Evolutionary conservation across 2,113 vertebrate species (phyloP).

Genomic region (Chlamydotis undulata): DNA sequence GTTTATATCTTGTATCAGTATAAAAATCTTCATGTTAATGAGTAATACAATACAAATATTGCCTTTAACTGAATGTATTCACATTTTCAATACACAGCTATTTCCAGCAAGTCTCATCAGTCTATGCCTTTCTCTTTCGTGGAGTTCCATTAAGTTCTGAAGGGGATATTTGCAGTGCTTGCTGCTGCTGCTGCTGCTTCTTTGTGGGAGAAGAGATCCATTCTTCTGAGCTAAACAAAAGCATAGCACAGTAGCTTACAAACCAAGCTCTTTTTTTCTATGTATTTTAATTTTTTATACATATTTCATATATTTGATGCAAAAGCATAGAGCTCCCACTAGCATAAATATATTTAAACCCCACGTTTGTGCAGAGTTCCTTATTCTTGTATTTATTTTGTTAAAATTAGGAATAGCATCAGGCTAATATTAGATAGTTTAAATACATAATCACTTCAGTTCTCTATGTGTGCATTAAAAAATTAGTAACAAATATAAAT

Average conservation of each 20-base stretch:
- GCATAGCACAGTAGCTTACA: neutral
- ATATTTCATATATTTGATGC: neutral
- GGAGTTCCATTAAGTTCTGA: constrained; percentile 50
- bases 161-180: neutral
- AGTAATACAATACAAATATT: neutral
- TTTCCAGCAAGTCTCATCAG: neutral
- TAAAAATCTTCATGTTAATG: constrained; percentile 40
- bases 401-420: neutral
- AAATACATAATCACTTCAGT: neutral
- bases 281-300: neutral
- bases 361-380: neutral
- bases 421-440: neutral
- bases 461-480: neutral
- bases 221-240: constrained; percentile 57
- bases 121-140: constrained; percentile 63
- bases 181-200: constrained; percentile 36
- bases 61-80: neutral
- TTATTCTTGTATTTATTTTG: neutral
- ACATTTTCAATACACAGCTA: constrained; percentile 17
- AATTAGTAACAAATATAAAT: neutral
- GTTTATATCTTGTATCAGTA: constrained; percentile 47
- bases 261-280: neutral
- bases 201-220: constrained; percentile 6
- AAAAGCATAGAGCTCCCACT: neutral
- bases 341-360: neutral